phyloP scores from a whole-genome alignment of 1,140 invertebrate species.

The Bombus picipes region DNA sequence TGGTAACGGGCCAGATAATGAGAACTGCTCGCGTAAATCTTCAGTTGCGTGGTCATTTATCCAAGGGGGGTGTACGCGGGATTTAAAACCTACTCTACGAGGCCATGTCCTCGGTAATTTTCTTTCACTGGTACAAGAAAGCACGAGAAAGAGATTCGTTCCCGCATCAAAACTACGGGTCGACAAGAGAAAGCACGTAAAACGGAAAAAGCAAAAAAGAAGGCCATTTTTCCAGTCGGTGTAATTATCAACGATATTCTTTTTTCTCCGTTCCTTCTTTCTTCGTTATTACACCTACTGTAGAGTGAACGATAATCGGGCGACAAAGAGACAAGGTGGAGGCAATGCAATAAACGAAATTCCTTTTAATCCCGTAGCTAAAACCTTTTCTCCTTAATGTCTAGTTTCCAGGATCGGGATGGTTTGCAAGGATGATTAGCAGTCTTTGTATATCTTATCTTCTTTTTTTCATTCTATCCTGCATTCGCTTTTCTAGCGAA shows the following conservation, averaged over 20 bases:
- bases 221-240: not conserved
- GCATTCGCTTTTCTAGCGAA: not conserved
- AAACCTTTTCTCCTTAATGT: slow-evolving; percentile 28
- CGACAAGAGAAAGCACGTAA: not conserved
- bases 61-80: not conserved
- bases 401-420: not conserved
- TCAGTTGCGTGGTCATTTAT: slow-evolving; percentile 26
- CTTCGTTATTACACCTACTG: too few relatives aligned
- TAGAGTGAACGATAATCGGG: not conserved
- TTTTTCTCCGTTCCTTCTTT: not conserved
- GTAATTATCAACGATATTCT: slow-evolving; percentile 30
- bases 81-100: slow-evolving; percentile 10
- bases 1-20: slow-evolving; percentile 31
- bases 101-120: slow-evolving; percentile 22
- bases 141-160: not conserved
- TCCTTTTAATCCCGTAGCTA: slow-evolving; percentile 25
- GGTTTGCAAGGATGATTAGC: slow-evolving; percentile 20
- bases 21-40: slow-evolving; percentile 27
- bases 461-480: too few relatives aligned
- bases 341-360: not conserved
- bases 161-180: not conserved
- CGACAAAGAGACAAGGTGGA: not conserved
- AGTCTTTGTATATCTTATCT: slow-evolving; percentile 6
- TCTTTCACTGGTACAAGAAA: not conserved
- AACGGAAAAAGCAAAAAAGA: not conserved